Conservation (phyloP, 2,113 vertebrate species). For the Misgurnus anguillicaudatus region DNA sequence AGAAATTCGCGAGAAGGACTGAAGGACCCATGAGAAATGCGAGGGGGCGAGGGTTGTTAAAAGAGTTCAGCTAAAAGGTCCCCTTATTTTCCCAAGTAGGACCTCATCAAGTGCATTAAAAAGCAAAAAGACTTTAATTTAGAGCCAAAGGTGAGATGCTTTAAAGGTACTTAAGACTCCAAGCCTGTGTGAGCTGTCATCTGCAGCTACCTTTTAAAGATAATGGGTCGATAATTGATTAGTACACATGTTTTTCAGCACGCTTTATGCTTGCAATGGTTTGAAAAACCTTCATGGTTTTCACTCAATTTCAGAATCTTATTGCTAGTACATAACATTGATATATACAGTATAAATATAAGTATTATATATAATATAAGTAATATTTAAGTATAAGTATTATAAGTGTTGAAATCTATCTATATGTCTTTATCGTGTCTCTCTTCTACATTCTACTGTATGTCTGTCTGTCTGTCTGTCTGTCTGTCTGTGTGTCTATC, state of each 20-base stretch:
- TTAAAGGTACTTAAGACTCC: conserved; percentile 42
- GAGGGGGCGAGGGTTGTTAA: conserved; percentile 43
- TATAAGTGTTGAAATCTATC: no score
- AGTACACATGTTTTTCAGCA: conserved; percentile 28
- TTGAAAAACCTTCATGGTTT: not conserved
- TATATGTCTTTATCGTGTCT: no score
- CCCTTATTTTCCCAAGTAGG: conserved; percentile 41
- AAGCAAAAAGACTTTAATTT: conserved; percentile 27
- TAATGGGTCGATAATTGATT: conserved; percentile 44
- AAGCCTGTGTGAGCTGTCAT: conserved; percentile 13
- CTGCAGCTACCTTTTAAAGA: conserved; percentile 35
- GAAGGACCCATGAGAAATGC: conserved; percentile 51
- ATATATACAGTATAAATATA: no score
- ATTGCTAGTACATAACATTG: not conserved
- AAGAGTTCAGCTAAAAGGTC: conserved; percentile 55
- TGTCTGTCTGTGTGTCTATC: no score
- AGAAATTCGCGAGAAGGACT: conserved; percentile 63
- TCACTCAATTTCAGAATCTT: not conserved
- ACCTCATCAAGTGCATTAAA: conserved; percentile 55
- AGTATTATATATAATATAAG: no score
- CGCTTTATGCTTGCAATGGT: not conserved
- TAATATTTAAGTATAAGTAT: no score
- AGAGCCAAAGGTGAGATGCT: conserved; percentile 19
- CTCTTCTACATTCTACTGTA: no score
- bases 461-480: no score